Base-by-base conservation (phyloP, 2,888 invertebrate species). In the Ariolimax columbianus region DNA sequence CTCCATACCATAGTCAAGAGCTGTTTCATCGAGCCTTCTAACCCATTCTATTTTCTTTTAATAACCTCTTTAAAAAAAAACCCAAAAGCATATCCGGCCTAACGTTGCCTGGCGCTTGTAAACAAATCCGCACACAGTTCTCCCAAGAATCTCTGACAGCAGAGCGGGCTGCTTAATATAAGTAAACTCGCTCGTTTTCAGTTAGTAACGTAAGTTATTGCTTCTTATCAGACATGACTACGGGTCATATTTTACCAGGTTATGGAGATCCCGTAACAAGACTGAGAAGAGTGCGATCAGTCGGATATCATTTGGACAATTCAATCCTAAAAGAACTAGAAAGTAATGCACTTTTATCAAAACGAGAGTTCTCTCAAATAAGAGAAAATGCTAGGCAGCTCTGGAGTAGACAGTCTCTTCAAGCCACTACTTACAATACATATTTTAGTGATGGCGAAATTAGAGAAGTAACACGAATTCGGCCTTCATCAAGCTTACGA, bases 221-320 rank as follows among this genome's bases (percentile, higher is more conserved):
- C 11, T 68, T 38, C 30, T n/a, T 36, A 23, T 9, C n/a, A 75
- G 26, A 30, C 70, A 92, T 93, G 92, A 89, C 92, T 7, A 92
- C 92, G 4, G 92, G 91, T 36, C 92, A 92, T 86, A 89, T 91
- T 83, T 86, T 91, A 85, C 92, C 93, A 2, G 92, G 92, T 9
- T 93, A 90, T 88, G 91, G 91, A 38, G 88, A 91, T 47, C 91
- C 91, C 26, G 90, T 92, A 30, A 88, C 91, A 43, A 86, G 88
- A 59, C 84, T 92, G 19, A 88, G 88, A 86, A 87, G 91, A 47
- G 90, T 89, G 0, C 87, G 89, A 55, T 88, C 91, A 33, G 90
- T 91, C 4, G 89, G 89, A 1, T 40, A 47, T 19, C 92, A 92
- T 1, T 40, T 91, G 40, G 91, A 91, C 81, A 90, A 85, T 40